Base-by-base conservation (phyloP, 2,113 vertebrate genomes). In the Rutilus rutilus region DNA sequence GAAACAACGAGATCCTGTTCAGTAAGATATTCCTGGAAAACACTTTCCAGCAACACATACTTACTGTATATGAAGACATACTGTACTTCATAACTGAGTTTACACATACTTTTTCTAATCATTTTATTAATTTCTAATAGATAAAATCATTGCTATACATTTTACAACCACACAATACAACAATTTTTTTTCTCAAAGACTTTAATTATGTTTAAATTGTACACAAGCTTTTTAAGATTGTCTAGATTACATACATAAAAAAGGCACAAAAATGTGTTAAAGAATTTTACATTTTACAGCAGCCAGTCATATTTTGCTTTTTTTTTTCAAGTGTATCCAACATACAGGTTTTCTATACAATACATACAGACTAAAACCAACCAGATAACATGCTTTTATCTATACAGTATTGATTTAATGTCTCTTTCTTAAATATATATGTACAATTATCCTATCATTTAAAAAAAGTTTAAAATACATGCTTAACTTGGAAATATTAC, bases 201-300 rank as follows among this genome's bases (percentile, higher is more conserved):
- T 97, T 99, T 98, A 97, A 96, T 98, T 94, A 96, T 90, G 90
- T 96, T 97, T 96, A 96, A 94, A 95, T 97, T 96, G 93, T 96
- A 97, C 96, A 98, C 96, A 97, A 97, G 96, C 96, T 95, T 92
- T 93, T 95, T 91, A 95, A 95, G 97, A 98, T 98, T 97, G 97
- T 98, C 97, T 97, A 95, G 95, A 96, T 96, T 95, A 97, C 96
- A 97, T 95, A 97, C 94, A 96, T 96, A 96, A 94, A 97, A 89
- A 97, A 97, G 97, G 98, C 97, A 97, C 97, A 97, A 97, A 97
- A 97, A 97, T 96, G 96, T 96, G 96, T 96, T 95, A 95, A 96
- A 96, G 96, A 96, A 95, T 94, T 94, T 90, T 92, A 93, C 91
- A 91, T 93, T 94, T 91, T 90, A 95, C 92, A 91, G 91, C 90